Evolutionary conservation across 2,113 vertebrate genomes (phyloP).

Genomic region (Monarcha castaneiventris): DNA sequence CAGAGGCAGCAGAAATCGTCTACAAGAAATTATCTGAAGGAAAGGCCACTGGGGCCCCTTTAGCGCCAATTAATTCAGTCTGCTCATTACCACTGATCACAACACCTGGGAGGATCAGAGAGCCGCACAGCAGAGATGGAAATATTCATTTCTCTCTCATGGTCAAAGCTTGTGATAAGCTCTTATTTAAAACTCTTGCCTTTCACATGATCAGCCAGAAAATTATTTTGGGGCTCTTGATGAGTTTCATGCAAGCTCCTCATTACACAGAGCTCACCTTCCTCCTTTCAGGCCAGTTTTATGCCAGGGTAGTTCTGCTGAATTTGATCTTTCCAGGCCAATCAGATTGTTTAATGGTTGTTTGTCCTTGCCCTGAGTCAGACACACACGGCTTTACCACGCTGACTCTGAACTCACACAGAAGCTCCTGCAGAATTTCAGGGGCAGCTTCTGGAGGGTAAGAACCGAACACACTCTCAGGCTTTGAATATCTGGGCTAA

Average conservation of each 20-base stretch:
- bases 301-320: not conserved
- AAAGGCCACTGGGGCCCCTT: not conserved
- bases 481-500: not conserved
- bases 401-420: not conserved
- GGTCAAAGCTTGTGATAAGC: not conserved
- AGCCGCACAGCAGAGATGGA: not conserved
- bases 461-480: not conserved
- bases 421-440: not conserved
- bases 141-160: not conserved
- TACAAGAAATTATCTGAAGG: not conserved
- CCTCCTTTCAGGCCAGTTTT: not conserved
- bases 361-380: not conserved
- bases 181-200: not conserved
- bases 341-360: not conserved
- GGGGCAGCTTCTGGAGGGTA: not conserved
- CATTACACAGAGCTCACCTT: not conserved
- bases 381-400: accelerated
- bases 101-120: not conserved
- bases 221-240: not conserved
- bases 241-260: not conserved
- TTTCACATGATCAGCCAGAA: not conserved
- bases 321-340: not conserved
- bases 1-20: not conserved
- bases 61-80: not conserved
- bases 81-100: not conserved